Evolutionary conservation across 2,113 vertebrate species (phyloP).

Genomic region (Pseudolaguvia tuberculata): DNA sequence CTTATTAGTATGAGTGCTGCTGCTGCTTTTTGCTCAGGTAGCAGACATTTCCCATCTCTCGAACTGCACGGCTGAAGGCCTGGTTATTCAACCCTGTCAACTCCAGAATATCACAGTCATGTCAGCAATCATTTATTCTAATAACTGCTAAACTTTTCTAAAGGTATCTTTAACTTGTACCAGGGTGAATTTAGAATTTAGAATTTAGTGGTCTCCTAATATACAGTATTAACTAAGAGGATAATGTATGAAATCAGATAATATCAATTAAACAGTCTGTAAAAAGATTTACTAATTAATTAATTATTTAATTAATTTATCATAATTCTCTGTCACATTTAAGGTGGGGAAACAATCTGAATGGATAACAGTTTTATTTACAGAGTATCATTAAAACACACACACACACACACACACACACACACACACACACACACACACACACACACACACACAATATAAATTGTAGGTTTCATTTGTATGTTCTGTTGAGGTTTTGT

Average conservation of each 20-base stretch:
- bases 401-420: not conserved
- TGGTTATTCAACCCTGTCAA: constrained; percentile 3
- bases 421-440: not conserved
- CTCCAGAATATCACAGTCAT: constrained; percentile 1
- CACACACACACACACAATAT: too few species aligned
- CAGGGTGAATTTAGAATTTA: not conserved
- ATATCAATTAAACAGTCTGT: not conserved
- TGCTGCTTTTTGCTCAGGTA: constrained; percentile 18
- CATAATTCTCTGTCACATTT: too few species aligned
- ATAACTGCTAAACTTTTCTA: constrained; percentile 3
- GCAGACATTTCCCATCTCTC: not conserved
- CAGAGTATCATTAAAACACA: not conserved
- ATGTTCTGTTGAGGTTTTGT: too few species aligned
- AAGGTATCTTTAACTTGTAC: not conserved
- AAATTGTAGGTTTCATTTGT: too few species aligned
- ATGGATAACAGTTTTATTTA: not conserved
- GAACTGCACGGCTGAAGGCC: not conserved
- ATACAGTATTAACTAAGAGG: not conserved
- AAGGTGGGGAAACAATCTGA: not conserved
- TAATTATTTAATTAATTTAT: too few species aligned
- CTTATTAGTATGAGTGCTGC: constrained; percentile 44
- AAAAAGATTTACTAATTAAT: not conserved
- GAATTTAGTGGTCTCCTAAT: not conserved
- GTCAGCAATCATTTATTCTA: constrained; percentile 10
- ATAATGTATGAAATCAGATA: not conserved